Evolutionary conservation across 2,113 vertebrate species (phyloP), one percentile per base, ranked within the genome.

Genomic region (Galbula dea): DNA sequence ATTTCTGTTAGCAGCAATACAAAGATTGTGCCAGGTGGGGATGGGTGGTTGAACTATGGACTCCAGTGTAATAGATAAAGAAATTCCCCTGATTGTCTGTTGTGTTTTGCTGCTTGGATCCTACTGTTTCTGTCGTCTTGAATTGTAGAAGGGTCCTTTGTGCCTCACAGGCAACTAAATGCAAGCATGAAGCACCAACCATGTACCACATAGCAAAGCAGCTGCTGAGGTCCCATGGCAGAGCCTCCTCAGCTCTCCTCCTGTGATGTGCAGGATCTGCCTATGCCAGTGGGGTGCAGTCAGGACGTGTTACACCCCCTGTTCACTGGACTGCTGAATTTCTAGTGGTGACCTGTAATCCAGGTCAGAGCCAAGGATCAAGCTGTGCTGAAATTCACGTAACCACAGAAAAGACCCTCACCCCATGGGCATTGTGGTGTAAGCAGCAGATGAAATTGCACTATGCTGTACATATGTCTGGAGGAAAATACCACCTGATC

Each of bases 251-350:
- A 26, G 6, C 41, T 45, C 41, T 63, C 4, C 6, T 52, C 24
- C 54, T 6, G 30, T 30, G 3, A 30, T 0, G 7, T 2, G 1
- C 6, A 3, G 30, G 32, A 7, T 5, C 48, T 24, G n/a, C 59
- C 41, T 0, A 2, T 0, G 2, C 24, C 0, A 0, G 1, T 8
- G 43, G 24, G 12, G 1, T 30, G 58, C 19, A 17, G 14, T 2
- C 54, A 21, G 69, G 6, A 30, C 39, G 14, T 2, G 3, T 3
- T 14, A 2, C 18, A 8, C 1, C 3, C 21, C 24, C 17, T 0
- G 0, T 29, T 26, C 1, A 0, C 22, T 13, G 5, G 0, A 21
- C 21, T 0, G 0, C 57, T 22, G 48, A 6, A 6, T 49, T 81
- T 34, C n/a, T 59, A 2, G 4, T 0, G 3, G 6, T 32, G 72